phyloP scores from a whole-genome alignment of 2,113 vertebrate genomes.

The Phoxinus phoxinus region DNA sequence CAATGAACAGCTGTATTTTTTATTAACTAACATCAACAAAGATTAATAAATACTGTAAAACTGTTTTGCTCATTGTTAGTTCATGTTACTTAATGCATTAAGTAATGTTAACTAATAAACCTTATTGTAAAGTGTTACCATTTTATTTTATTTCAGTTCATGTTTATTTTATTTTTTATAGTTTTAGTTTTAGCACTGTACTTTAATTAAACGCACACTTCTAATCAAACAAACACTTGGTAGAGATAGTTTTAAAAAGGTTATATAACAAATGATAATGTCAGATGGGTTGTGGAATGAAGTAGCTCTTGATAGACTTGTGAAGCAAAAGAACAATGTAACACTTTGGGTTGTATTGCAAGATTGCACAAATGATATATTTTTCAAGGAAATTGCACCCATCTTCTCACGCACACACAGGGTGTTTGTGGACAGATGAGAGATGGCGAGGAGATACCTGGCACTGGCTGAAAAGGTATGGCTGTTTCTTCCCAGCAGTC shows the following conservation, averaged over 20 bases:
- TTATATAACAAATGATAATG: background rate
- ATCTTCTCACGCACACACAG: background rate
- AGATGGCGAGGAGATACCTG: conserved; percentile 74
- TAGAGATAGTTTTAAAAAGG: background rate
- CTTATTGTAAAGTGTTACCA: too few relatives aligned
- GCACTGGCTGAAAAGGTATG: conserved; percentile 97
- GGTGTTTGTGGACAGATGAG: background rate
- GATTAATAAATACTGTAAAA: too few relatives aligned
- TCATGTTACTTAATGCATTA: too few relatives aligned
- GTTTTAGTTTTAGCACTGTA: too few relatives aligned
- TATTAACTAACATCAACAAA: too few relatives aligned
- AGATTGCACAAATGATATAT: background rate
- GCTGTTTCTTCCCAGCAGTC: conserved; percentile 91
- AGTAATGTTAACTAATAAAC: too few relatives aligned
- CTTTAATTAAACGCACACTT: too few relatives aligned
- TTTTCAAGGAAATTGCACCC: background rate
- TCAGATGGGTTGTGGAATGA: background rate
- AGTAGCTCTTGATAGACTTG: background rate
- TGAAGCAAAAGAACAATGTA: background rate
- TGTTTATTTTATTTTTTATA: too few relatives aligned
- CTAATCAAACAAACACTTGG: background rate
- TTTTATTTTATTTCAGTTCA: too few relatives aligned
- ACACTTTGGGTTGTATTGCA: background rate
- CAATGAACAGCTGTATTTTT: too few relatives aligned
- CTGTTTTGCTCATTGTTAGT: too few relatives aligned